Evolutionary conservation across 2,888 invertebrate species (phyloP), one percentile per base, ranked within the genome.

Genomic region (Aleiodes alternator): DNA sequence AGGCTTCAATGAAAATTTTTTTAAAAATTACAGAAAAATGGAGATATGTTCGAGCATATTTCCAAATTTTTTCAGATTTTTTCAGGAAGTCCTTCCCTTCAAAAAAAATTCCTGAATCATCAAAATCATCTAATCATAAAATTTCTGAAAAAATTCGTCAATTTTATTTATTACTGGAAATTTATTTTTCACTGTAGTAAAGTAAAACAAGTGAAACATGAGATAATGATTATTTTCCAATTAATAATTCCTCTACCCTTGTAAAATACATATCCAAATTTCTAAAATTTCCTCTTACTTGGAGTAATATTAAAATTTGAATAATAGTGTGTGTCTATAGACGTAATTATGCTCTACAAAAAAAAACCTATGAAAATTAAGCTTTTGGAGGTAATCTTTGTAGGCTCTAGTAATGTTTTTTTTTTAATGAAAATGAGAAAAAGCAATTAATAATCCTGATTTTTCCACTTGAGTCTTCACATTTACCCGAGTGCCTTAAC

Each of bases 401-500:
- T 72, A 55, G 61, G 59, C 53, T 50, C 51, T 57, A 48, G 50
- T 71, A n/a, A 51, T 59, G 56, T 70, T 7, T 34, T 34, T 38
- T 61, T 59, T n/a, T 61, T 57, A 34, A 64, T 38, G 11, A 34
- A 14, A 61, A 16, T 16, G 14, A 61, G 43, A 61, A 53, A 14
- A 53, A 53, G 8, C 8, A 23, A 48, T 16, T 16, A 64, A 64
- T 43, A 43, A 16, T 48, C 48, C 16, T 48, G 29, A 71, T 71
- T 71, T 68, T 59, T 48, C 56, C 23, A 12, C 8, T 66, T 71
- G 56, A 66, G 66, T 68, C 68, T 68, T 68, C 66, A 75, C 75
- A 75, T 71, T 76, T 79, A 82, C 82, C 82, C 83, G 85, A 85
- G 86, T 86, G 86, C 85, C 86, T 86, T 86, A 85, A 83, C 73